These are phyloP conservation scores for Chamaea fasciata DNA, from an alignment of 2,113 vertebrate species.

Conservation along the genomic window DNA sequence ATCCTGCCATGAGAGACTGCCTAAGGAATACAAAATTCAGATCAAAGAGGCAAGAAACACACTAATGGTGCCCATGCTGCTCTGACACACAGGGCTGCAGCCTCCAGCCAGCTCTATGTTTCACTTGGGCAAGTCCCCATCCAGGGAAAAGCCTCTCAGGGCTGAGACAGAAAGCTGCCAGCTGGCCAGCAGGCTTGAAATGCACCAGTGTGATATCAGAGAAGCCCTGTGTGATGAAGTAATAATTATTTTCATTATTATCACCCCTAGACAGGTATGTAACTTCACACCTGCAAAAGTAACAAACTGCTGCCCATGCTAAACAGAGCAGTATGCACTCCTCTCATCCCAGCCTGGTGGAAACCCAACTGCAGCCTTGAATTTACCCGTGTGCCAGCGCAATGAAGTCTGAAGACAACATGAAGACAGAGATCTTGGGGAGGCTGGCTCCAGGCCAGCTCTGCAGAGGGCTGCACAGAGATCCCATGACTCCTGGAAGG, in stretches of 20 bases:
- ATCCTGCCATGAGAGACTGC: not conserved
- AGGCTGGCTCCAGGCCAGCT: not conserved
- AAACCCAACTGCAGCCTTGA: not conserved
- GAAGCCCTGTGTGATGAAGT: not conserved
- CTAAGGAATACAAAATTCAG: not conserved
- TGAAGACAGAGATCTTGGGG: not conserved
- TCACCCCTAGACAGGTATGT: not conserved
- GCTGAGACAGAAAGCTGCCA: not conserved
- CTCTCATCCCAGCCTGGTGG: not conserved
- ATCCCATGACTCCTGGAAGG: not conserved
- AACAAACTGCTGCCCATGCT: not conserved
- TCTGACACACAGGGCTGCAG: not conserved
- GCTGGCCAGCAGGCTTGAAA: not conserved
- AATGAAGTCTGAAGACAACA: not conserved
- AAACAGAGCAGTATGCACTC: not conserved
- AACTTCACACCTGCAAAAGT: not conserved
- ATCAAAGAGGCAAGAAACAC: not conserved
- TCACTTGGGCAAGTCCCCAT: not conserved
- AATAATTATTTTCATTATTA: not conserved
- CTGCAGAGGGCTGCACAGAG: accelerated
- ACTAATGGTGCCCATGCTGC: not conserved
- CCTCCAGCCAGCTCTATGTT: not conserved
- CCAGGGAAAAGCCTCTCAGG: not conserved
- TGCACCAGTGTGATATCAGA: not conserved
- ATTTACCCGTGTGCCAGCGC: not conserved